Conservation (phyloP, 2,113 vertebrate species). For the Oreocharis arfaki region DNA sequence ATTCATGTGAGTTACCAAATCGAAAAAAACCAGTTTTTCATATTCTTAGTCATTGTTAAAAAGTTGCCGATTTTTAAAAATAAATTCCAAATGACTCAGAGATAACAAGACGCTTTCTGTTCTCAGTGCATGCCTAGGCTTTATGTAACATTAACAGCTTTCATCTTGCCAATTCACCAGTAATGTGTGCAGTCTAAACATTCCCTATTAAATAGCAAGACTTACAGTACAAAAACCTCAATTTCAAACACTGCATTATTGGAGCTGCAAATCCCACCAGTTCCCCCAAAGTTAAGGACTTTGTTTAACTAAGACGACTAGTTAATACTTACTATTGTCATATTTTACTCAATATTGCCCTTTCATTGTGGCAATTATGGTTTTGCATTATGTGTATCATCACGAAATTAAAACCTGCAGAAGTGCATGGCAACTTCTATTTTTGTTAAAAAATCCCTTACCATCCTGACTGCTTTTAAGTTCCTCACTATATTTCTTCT, state of each 20-base stretch:
- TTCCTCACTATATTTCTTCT: slow-evolving; percentile 99
- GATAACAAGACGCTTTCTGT: neutral
- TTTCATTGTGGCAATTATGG: neutral
- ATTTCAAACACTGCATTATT: neutral
- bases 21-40: neutral
- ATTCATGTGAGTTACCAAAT: neutral
- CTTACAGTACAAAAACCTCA: neutral
- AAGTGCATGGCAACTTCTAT: slow-evolving; percentile 54
- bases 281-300: neutral
- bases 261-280: neutral
- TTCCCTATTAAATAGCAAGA: neutral
- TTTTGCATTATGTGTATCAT: neutral
- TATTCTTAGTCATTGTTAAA: neutral
- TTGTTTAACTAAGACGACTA: neutral
- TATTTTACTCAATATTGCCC: neutral
- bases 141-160: neutral
- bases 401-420: slow-evolving; percentile 36
- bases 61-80: neutral
- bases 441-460: slow-evolving; percentile 77
- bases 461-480: slow-evolving; percentile 99
- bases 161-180: neutral
- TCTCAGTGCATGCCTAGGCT: neutral
- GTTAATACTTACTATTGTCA: neutral
- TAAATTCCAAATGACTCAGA: neutral
- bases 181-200: neutral